Conservation (phyloP, 1,140 invertebrate species). For the Lordiphosa mommai region DNA sequence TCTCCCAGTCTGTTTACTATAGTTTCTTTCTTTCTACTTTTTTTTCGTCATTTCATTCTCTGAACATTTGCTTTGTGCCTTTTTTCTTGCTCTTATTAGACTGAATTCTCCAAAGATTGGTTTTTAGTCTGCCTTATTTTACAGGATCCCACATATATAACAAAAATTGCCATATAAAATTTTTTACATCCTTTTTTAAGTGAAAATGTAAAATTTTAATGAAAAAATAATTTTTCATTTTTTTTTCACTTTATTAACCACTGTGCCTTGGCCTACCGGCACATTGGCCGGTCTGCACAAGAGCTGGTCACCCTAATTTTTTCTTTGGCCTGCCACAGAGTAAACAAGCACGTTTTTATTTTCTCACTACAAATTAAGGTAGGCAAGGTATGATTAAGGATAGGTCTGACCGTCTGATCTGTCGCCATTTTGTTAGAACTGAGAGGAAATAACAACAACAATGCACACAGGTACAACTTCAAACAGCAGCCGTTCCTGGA, state of each 20-base stretch:
- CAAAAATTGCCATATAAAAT: too few species aligned
- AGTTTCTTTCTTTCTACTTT: too few species aligned
- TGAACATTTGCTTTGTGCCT: too few species aligned
- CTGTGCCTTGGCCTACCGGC: not conserved
- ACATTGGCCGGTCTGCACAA: slow-evolving; percentile 6
- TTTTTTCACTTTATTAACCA: too few species aligned
- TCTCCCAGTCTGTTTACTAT: too few species aligned
- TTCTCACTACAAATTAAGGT: slow-evolving; percentile 2
- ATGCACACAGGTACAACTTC: not conserved
- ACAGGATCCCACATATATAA: too few species aligned
- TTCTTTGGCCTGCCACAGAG: slow-evolving; percentile 20
- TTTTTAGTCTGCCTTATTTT: too few species aligned
- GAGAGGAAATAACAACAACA: not conserved
- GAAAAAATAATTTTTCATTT: too few species aligned
- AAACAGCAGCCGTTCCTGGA: slow-evolving; percentile 4
- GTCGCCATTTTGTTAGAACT: slow-evolving; percentile 39
- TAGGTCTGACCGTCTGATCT: not conserved
- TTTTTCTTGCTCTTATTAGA: too few species aligned
- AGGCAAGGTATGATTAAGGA: not conserved
- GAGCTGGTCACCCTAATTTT: slow-evolving; percentile 21
- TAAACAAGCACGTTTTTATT: slow-evolving; percentile 61
- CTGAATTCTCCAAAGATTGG: too few species aligned
- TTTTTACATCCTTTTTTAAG: too few species aligned
- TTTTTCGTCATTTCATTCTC: too few species aligned
- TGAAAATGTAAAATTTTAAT: not conserved